phyloP scores from a whole-genome alignment of 2,888 invertebrate genomes.

The Drosophila siamana region DNA sequence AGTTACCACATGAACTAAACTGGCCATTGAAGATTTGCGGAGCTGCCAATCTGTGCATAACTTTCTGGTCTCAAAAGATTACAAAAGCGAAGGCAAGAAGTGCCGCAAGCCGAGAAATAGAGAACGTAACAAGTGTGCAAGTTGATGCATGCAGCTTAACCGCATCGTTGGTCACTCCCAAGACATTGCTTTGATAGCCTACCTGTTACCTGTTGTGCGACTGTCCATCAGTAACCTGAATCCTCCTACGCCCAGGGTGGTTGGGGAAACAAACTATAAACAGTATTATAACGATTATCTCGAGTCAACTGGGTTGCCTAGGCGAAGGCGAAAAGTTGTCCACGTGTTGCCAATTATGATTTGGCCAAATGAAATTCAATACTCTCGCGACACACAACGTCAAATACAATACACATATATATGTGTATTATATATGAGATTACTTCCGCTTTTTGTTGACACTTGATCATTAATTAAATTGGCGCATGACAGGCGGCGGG shows the following conservation, averaged over 20 bases:
- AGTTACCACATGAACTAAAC: background rate
- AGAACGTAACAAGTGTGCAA: background rate
- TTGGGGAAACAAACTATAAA: constrained; percentile 13
- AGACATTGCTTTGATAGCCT: constrained; percentile 4
- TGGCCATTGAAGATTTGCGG: background rate
- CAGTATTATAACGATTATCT: constrained; percentile 7
- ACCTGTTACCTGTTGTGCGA: constrained; percentile 5
- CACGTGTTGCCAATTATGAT: constrained; percentile 53
- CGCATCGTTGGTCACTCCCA: background rate
- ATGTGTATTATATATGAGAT: constrained; percentile 55
- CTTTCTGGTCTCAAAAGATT: background rate
- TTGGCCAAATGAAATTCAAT: constrained; percentile 57
- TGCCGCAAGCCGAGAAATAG: background rate
- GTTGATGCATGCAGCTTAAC: constrained; percentile 1
- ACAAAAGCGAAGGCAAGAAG: background rate
- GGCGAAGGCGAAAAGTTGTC: constrained; percentile 19
- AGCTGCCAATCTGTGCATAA: constrained; percentile 6
- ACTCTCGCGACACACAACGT: constrained; percentile 17
- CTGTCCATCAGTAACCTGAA: background rate
- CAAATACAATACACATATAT: background rate
- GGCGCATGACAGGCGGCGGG: constrained; percentile 40
- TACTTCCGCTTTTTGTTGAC: constrained; percentile 57
- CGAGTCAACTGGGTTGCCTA: background rate
- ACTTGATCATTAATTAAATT: constrained; percentile 79
- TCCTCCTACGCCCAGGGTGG: no score